Evolutionary conservation across 2,113 vertebrate genomes (phyloP).

Genomic region (Melanocharis versteri): DNA sequence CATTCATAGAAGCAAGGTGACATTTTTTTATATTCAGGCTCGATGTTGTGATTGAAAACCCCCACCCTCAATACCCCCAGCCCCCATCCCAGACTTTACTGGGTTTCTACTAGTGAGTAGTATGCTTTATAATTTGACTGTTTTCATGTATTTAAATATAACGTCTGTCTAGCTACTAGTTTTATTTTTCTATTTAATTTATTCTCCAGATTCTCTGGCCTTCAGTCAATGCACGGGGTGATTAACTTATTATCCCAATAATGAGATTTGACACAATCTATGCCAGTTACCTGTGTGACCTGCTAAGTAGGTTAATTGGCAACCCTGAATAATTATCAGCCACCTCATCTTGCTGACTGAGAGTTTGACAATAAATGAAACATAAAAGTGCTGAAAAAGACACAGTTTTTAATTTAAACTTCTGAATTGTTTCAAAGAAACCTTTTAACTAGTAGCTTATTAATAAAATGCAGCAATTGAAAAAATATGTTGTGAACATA

Average conservation of each 20-base stretch:
- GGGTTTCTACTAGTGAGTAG: neutral
- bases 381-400: neutral
- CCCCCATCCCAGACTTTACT: neutral
- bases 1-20: neutral
- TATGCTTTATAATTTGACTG: neutral
- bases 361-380: neutral
- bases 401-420: neutral
- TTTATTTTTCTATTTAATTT: slow-evolving; percentile 35
- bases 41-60: neutral
- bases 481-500: neutral
- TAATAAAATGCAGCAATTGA: neutral
- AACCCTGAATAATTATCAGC: slow-evolving; percentile 46
- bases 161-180: neutral
- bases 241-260: slow-evolving; percentile 61
- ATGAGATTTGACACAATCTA: slow-evolving; percentile 58
- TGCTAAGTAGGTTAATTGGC: slow-evolving; percentile 65
- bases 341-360: slow-evolving; percentile 2
- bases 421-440: neutral
- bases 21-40: neutral
- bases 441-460: neutral
- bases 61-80: neutral
- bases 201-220: neutral
- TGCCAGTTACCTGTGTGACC: slow-evolving; percentile 57
- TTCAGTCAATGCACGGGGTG: slow-evolving; percentile 29
- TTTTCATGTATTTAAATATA: neutral